Percentiles rank a stretch among this genome's conserved stretches.
phyloP scores from a whole-genome alignment of 2,888 invertebrate species.

The Dolichomitus sp. region DNA sequence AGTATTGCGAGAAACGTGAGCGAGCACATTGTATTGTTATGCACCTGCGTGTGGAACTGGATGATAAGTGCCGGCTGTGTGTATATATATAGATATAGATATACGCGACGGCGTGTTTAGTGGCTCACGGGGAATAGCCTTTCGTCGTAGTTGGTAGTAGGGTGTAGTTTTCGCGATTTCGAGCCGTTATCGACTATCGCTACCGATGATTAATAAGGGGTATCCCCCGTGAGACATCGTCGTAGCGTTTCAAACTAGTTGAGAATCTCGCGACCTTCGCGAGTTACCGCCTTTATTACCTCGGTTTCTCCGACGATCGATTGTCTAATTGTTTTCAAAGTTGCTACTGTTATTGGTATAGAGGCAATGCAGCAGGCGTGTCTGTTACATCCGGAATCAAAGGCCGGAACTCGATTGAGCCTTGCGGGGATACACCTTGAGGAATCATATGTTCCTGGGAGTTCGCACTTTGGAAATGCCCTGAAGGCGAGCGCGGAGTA shows the following conservation, averaged over 20 bases:
- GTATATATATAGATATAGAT: slow-evolving; percentile 1
- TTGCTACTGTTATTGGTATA: slow-evolving; percentile 2
- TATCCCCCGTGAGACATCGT: slow-evolving; percentile 58
- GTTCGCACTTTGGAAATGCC: slow-evolving; percentile 35
- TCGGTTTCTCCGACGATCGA: slow-evolving; percentile 46
- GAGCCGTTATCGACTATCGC: slow-evolving; percentile 39
- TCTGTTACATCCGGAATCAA: slow-evolving; percentile 13
- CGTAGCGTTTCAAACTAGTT: not conserved
- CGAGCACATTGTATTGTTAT: not conserved
- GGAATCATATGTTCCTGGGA: slow-evolving; percentile 28
- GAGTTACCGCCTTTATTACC: slow-evolving; percentile 14
- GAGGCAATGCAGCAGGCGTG: not conserved
- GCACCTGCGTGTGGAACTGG: not conserved
- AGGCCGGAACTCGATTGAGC: slow-evolving; percentile 45
- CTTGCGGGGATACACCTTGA: slow-evolving; percentile 5
- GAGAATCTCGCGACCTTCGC: slow-evolving; percentile 45
- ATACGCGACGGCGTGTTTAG: not conserved
- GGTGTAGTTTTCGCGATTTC: slow-evolving; percentile 8
- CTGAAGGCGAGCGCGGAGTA: not conserved
- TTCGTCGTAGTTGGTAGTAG: slow-evolving; percentile 11
- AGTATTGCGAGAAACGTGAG: not conserved
- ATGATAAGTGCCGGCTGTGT: not conserved
- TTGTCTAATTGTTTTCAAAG: slow-evolving; percentile 44
- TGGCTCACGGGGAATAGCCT: slow-evolving; percentile 46
- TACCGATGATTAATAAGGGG: slow-evolving; percentile 53